phyloP scores from a whole-genome alignment of 1,140 invertebrate species.

The Drosophila ogumai region DNA sequence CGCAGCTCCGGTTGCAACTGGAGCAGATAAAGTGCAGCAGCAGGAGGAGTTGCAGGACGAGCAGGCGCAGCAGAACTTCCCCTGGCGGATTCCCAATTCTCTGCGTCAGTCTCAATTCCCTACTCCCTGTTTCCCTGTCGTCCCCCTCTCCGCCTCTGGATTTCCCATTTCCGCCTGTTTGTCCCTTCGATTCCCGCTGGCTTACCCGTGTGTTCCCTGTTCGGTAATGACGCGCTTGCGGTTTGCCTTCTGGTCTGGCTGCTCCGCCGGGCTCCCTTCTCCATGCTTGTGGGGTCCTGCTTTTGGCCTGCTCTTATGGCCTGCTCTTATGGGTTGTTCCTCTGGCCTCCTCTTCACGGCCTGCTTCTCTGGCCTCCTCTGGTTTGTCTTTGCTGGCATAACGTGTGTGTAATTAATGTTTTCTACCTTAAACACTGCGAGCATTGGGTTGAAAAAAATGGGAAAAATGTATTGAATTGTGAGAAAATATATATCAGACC shows the following conservation, averaged over 20 bases:
- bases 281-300: neutral
- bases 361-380: conserved; percentile 1
- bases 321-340: neutral
- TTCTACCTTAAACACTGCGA: conserved; percentile 37
- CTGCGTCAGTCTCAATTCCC: conserved; percentile 14
- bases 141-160: conserved; percentile 1
- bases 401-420: conserved; percentile 77
- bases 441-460: conserved; percentile 1
- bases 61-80: neutral
- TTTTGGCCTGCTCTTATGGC: neutral
- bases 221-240: conserved; percentile 62
- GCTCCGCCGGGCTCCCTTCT: conserved; percentile 7
- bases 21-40: conserved; percentile 77
- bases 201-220: conserved; percentile 17
- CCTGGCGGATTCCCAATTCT: conserved; percentile 49
- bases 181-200: conserved; percentile 3
- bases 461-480: neutral
- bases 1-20: conserved; percentile 56
- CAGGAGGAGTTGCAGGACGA: conserved; percentile 8
- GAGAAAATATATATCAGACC: neutral
- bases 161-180: conserved; percentile 4
- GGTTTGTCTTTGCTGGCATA: conserved; percentile 12
- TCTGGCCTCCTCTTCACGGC: neutral
- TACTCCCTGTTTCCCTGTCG: neutral
- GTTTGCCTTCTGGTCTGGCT: conserved; percentile 46